These are phyloP conservation scores for Pseudanteris insignis DNA, from an alignment of 2,888 invertebrate species.

Conservation along the genomic window DNA sequence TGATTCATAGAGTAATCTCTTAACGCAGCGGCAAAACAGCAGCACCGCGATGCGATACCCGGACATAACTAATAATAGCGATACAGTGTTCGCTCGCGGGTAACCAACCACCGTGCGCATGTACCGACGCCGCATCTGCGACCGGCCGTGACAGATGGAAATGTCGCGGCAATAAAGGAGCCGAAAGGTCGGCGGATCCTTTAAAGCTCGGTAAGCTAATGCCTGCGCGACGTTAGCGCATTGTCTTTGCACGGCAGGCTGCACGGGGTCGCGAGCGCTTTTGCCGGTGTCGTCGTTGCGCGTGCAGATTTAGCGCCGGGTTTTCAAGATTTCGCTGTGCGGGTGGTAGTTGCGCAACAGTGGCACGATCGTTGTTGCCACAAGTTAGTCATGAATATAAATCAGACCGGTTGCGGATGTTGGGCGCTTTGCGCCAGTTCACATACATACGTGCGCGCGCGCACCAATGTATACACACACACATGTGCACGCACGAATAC, in stretches of 20 bases:
- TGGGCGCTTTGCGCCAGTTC: conserved; percentile 3
- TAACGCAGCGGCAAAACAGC: too few species aligned
- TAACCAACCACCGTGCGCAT: conserved; percentile 22
- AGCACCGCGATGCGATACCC: too few species aligned
- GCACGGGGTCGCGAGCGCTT: background rate
- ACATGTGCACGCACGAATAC: background rate
- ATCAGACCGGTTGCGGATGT: conserved; percentile 42
- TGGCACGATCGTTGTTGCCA: conserved; percentile 35
- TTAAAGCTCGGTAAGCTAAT: conserved; percentile 2
- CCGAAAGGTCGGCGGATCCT: too few species aligned
- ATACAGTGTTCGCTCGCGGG: conserved; percentile 3
- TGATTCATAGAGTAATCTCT: too few species aligned
- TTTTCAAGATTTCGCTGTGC: conserved; percentile 44
- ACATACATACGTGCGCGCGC: background rate
- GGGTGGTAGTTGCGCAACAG: conserved; percentile 40
- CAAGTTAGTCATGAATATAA: conserved; percentile 49
- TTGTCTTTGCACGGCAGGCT: conserved; percentile 23
- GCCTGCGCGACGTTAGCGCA: conserved; percentile 29
- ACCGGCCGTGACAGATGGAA: conserved; percentile 41
- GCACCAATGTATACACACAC: conserved; percentile 17
- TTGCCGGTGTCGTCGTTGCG: conserved; percentile 28
- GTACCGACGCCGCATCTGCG: conserved; percentile 21
- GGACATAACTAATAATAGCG: conserved; percentile 35
- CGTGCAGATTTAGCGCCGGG: conserved; percentile 40
- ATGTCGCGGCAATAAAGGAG: conserved; percentile 17